Evolutionary conservation across 2,113 vertebrate species (phyloP).

Genomic region (Percina caprodes): DNA sequence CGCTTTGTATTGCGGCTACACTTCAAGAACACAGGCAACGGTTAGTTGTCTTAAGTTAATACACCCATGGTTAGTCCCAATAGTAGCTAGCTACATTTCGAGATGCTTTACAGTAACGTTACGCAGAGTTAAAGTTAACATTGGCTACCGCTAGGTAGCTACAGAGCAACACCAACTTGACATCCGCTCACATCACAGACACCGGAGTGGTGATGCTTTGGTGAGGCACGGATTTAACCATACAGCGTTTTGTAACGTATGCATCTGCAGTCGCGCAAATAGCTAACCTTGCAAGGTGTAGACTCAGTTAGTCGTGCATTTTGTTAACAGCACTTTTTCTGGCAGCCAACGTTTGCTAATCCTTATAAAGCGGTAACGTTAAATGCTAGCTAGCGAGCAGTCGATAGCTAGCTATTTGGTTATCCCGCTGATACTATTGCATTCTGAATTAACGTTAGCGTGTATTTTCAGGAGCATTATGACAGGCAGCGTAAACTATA

Average conservation of each 20-base stretch:
- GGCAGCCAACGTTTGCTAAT: conserved; percentile 50
- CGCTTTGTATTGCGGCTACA: neutral
- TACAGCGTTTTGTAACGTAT: conserved; percentile 39
- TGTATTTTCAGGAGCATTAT: conserved; percentile 9
- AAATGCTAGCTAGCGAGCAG: conserved; percentile 53
- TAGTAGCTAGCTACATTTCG: neutral
- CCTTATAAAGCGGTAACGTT: conserved; percentile 23
- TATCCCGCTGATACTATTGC: conserved; percentile 63
- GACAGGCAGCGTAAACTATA: conserved; percentile 5
- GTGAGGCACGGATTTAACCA: conserved; percentile 63
- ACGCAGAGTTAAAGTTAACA: conserved; percentile 38
- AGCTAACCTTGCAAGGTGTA: conserved; percentile 5
- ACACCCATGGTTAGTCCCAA: too few species aligned
- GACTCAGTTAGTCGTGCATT: neutral
- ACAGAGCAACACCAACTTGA: conserved; percentile 62
- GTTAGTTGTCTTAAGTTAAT: too few species aligned
- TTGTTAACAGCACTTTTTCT: conserved; percentile 48
- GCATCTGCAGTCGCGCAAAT: conserved; percentile 20
- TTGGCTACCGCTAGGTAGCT: conserved; percentile 30
- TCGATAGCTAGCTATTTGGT: conserved; percentile 59
- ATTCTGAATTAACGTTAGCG: conserved; percentile 52
- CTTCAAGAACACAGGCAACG: neutral
- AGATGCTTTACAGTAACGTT: neutral
- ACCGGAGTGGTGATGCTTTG: conserved; percentile 60
- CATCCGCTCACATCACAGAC: conserved; percentile 60